phyloP scores from a whole-genome alignment of 92 coral and sea anemone genomes.

The Nematostella vectensis region DNA sequence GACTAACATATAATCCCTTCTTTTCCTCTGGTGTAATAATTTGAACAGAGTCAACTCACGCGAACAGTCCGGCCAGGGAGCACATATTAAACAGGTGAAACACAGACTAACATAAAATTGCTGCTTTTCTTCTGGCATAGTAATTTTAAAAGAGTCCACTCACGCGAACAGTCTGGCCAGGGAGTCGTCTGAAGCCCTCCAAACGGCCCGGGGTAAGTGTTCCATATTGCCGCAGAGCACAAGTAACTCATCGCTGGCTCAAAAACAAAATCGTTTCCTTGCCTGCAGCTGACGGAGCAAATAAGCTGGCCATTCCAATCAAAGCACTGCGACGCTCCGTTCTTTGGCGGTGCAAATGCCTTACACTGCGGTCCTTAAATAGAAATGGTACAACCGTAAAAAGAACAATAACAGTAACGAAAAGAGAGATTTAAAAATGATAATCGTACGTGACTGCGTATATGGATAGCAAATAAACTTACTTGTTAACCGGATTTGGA shows the following conservation, averaged over 20 bases:
- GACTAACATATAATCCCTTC: too few relatives aligned
- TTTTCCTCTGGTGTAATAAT: too few relatives aligned
- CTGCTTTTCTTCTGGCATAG: too few relatives aligned
- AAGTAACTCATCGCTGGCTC: conserved; percentile 35
- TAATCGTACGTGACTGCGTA: too few relatives aligned
- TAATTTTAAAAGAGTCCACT: too few relatives aligned
- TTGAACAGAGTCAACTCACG: too few relatives aligned
- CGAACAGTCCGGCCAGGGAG: too few relatives aligned
- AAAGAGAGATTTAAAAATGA: too few relatives aligned
- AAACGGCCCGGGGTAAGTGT: conserved; percentile 1
- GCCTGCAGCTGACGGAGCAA: conserved; percentile 31
- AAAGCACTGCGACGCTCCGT: conserved; percentile 38
- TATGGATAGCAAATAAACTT: neutral
- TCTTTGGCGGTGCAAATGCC: conserved; percentile 46
- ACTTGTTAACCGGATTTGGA: conserved; percentile 37
- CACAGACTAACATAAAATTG: too few relatives aligned
- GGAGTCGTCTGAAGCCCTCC: conserved; percentile 14
- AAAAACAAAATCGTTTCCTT: conserved; percentile 39
- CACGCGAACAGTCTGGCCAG: conserved; percentile 75
- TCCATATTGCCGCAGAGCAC: conserved; percentile 49
- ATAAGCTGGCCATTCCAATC: neutral
- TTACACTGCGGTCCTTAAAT: conserved; percentile 41
- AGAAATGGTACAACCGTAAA: too few relatives aligned
- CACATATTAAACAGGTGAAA: too few relatives aligned
- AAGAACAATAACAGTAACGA: too few relatives aligned